Base-by-base conservation (phyloP, 2,113 vertebrate species). In the Notiomystis cincta region DNA sequence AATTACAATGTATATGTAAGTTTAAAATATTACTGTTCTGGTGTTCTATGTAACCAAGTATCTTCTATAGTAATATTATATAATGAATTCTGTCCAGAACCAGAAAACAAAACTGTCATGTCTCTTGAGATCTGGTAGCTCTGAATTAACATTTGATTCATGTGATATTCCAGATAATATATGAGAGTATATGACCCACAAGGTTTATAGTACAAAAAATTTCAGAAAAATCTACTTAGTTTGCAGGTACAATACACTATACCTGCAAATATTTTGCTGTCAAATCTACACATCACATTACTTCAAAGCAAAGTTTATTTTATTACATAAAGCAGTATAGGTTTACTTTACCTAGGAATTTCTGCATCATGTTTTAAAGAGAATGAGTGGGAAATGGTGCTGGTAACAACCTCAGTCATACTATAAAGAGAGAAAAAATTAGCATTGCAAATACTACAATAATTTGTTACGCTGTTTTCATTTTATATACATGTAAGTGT, bases 301-400 rank as follows among this genome's bases (percentile, higher is more conserved):
- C 8, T 72, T 76, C 7, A 85, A 28, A 73, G 7, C 1, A 5
- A 42, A 82, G 62, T 61, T 18, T 53, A 35, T 44, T 61, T 84
- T 33, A 62, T 53, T 80, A 25, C 4, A 38, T 51, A n/a, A 76
- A 77, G 30, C 23, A 65, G 30, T n/a, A 60, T 0, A 69, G 9
- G 11, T 93, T 91, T 91, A 44, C 50, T 96, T 97, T 96, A 98
- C 98, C 98, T 92, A 94, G 88, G 54, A 96, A 79, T 21, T 89
- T 94, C 78, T 66, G 85, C 77, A 81, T 67, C 95, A 92, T 84
- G 65, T 73, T 97, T 93, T 92, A 71, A 38, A 82, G 57, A 82
- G 53, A 91, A n/a, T 35, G 94, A 85, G 37, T 61, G 82, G 89
- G 88, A 84, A 93, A 35, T 7, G 17, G 11, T 70, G 31, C 56